phyloP scores from a whole-genome alignment of 2,113 vertebrate genomes.

The Gymnarchus niloticus region DNA sequence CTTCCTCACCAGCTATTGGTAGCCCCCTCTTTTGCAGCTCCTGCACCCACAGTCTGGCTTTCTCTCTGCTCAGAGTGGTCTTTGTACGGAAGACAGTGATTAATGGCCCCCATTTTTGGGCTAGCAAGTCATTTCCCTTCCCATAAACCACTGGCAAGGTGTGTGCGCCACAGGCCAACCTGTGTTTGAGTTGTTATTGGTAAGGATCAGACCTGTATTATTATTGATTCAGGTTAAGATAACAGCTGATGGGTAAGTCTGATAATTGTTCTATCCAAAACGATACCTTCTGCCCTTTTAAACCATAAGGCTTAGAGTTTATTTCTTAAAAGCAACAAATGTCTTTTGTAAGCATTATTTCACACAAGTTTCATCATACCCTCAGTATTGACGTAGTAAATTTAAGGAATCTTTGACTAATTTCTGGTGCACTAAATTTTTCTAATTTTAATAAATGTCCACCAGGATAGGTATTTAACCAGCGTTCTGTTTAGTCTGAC shows the following conservation, averaged over 20 bases:
- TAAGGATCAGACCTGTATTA: too few species aligned
- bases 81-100: neutral
- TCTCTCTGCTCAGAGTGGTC: neutral
- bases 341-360: neutral
- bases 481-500: neutral
- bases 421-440: neutral
- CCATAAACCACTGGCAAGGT: neutral
- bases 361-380: neutral
- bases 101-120: neutral
- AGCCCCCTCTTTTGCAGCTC: neutral
- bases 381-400: neutral
- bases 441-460: neutral
- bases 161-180: neutral
- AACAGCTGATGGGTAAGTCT: neutral
- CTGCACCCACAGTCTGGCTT: neutral
- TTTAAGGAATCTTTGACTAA: neutral
- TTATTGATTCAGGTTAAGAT: neutral
- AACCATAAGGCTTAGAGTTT: too few species aligned
- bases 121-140: neutral
- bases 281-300: neutral
- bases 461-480: neutral
- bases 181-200: neutral
- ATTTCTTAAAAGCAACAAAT: neutral
- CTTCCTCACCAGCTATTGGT: neutral
- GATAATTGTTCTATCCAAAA: neutral